Conservation (phyloP, 2,797 vertebrate species). For the Catostomus latipinnis region DNA sequence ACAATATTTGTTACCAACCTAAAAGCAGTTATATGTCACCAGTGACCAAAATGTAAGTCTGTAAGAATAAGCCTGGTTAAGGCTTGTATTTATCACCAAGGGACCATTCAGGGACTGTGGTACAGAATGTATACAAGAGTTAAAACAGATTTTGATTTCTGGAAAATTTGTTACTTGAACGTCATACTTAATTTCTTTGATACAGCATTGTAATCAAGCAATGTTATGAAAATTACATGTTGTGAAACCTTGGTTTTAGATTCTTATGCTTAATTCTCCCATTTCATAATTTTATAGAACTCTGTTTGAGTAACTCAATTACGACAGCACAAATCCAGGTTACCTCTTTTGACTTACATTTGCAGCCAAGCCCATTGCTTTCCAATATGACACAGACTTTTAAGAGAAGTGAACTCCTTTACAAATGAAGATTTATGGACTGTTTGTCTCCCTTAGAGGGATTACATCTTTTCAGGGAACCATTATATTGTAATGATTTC, state of each 20-base stretch:
- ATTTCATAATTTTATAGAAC: neutral
- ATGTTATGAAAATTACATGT: constrained; percentile 20
- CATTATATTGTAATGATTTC: constrained; percentile 13
- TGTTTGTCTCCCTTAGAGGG: constrained; percentile 41
- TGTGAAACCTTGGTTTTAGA: constrained; percentile 17
- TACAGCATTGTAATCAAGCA: constrained; percentile 9
- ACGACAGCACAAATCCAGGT: neutral
- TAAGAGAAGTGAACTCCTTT: constrained; percentile 32
- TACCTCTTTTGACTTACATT: constrained; percentile 22
- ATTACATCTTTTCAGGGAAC: constrained; percentile 39
- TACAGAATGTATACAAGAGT: neutral
- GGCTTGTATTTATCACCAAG: neutral
- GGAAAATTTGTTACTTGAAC: neutral
- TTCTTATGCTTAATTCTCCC: neutral
- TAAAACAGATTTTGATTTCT: neutral
- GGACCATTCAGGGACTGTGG: neutral
- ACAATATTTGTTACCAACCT: too few species aligned
- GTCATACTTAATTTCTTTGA: neutral
- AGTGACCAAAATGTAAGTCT: constrained; percentile 1
- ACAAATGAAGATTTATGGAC: constrained; percentile 56
- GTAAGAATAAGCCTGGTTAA: neutral
- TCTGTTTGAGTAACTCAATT: constrained; percentile 24
- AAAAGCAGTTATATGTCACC: neutral
- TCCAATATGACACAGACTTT: constrained; percentile 28
- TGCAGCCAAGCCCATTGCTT: constrained; percentile 1